These are phyloP conservation scores for Teleopsis dalmanni DNA, from an alignment of 1,140 invertebrate species.

Conservation along the genomic window DNA sequence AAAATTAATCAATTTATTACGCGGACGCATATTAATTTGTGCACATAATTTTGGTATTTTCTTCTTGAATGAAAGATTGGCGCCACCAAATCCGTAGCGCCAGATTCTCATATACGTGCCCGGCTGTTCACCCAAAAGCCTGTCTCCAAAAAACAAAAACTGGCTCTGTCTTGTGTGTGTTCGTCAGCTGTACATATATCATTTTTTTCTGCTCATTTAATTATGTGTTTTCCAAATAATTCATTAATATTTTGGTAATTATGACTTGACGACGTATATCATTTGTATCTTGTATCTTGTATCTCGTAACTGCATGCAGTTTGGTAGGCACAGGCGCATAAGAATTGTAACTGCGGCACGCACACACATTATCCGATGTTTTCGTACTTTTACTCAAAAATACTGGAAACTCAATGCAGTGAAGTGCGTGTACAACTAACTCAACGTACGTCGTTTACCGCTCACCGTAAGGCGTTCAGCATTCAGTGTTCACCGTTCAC, in stretches of 20 bases:
- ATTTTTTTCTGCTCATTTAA: too few relatives aligned
- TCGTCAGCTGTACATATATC: too few relatives aligned
- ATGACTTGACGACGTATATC: conserved; percentile 14
- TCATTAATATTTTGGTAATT: conserved; percentile 40
- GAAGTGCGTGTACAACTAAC: not conserved
- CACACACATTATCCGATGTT: not conserved
- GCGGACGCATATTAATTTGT: conserved; percentile 12
- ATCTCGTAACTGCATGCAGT: too few relatives aligned
- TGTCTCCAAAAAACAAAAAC: conserved; percentile 1
- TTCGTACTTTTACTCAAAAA: not conserved
- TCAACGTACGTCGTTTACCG: not conserved
- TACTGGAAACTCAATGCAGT: not conserved
- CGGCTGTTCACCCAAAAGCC: too few relatives aligned
- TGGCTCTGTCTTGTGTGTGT: too few relatives aligned
- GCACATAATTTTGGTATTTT: not conserved
- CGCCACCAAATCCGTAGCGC: too few relatives aligned
- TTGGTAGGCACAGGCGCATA: too few relatives aligned
- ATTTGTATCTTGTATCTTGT: not conserved
- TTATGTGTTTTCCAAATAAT: conserved; percentile 45
- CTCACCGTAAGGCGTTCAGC: not conserved
- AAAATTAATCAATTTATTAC: conserved; percentile 15
- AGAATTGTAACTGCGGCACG: too few relatives aligned
- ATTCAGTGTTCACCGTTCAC: conserved; percentile 3
- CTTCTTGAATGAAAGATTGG: conserved; percentile 6
- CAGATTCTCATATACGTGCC: too few relatives aligned